Evolutionary conservation across 2,888 invertebrate genomes (phyloP), one percentile per base, ranked within the genome.

Genomic region (Scaptomyza polygonia): DNA sequence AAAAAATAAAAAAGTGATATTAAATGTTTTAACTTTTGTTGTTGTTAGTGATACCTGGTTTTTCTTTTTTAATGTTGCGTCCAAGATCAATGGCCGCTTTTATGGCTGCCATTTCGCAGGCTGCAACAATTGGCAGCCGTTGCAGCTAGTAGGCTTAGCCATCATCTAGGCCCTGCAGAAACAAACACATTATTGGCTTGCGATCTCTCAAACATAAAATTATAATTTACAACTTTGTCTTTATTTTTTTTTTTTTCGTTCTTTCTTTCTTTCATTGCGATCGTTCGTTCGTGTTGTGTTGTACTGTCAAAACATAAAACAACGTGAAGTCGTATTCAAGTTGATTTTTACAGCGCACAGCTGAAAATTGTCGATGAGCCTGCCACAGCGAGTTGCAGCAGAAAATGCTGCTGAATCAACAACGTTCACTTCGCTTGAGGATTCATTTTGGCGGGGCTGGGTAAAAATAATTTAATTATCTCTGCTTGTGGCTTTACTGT

Each of bases 211-310:
- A 79, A 72, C 86, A 88, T 88, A 78, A 89, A 89, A 87, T 81
- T 87, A 74, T 85, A 89, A 89, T 89, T 89, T 89, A 89, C 88
- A 86, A 89, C 89, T 87, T 87, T 88, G 85, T 87, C 5, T 2
- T 25, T 80, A 82, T 67, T 71, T 67, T 51, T 40, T 45, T 8
- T 42, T 30, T 59, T 47, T 14, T 36, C n/a, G 2, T 0, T 36
- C 8, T 3, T 16, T 14, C 3, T 16, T 14, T 8, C 1, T 14
- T 16, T 4, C 39, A 16, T 39, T 39, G 39, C 9, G 9, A 9
- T 39, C n/a, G 36, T 3, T 21, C 25, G 25, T 16, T 39, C 39
- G 34, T 54, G 16, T 63, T 53, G 34, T 54, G 16, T 63, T 53
- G 21, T 11, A 58, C 65, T 74, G 77, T 63, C 77, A 72, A 79